A percentile compares a stretch with the other conserved stretches of the same genome.
phyloP scores from a whole-genome alignment of 2,113 vertebrate species.

The Abramis brama region DNA sequence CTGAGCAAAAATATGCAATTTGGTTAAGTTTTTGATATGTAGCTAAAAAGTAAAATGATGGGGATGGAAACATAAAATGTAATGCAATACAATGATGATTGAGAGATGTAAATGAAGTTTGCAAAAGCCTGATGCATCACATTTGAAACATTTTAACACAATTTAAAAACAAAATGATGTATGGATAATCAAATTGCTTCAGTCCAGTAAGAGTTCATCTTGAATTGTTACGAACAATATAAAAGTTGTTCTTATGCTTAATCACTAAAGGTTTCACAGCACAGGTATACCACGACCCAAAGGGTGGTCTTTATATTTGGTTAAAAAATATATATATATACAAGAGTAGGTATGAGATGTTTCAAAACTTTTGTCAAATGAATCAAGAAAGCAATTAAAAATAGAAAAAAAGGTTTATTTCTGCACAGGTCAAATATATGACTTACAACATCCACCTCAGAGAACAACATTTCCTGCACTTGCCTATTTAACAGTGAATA shows the following conservation, averaged over 20 bases:
- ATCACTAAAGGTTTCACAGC: no score
- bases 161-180: not conserved
- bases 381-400: slow-evolving; percentile 34
- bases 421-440: slow-evolving; percentile 4
- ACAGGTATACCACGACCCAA: no score
- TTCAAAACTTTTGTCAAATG: not conserved
- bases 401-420: slow-evolving; percentile 51
- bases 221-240: not conserved
- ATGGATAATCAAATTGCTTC: not conserved
- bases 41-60: not conserved
- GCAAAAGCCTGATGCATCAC: not conserved
- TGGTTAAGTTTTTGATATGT: not conserved
- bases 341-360: no score
- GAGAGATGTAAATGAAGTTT: not conserved
- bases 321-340: no score
- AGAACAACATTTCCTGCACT: slow-evolving; percentile 12
- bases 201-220: not conserved
- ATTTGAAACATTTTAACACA: not conserved
- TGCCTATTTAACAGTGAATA: slow-evolving; percentile 12
- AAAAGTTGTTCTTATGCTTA: not conserved
- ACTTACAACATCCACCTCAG: slow-evolving; percentile 2
- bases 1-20: not conserved
- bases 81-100: not conserved
- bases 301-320: no score
- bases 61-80: not conserved